Conservation (phyloP, 2,113 vertebrate species). For the Ginglymostoma cirratum region DNA sequence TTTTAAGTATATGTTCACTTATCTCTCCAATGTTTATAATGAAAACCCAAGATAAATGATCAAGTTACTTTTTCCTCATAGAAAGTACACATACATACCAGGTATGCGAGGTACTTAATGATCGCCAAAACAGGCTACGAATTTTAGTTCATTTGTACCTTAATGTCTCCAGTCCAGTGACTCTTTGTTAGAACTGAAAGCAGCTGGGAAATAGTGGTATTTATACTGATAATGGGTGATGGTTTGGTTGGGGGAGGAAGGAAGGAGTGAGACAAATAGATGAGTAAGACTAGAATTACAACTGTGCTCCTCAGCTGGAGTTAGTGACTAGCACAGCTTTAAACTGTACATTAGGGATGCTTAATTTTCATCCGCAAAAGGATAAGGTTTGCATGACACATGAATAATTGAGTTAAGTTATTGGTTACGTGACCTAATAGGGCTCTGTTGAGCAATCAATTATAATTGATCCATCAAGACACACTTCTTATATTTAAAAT, state of each 20-base stretch:
- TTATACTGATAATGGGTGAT: too few species aligned
- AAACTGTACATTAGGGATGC: background rate
- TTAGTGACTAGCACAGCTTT: background rate
- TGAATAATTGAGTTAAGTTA: slow-evolving; percentile 35
- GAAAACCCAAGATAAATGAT: too few species aligned
- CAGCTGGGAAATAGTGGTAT: too few species aligned
- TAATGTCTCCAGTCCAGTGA: too few species aligned
- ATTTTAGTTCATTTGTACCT: background rate
- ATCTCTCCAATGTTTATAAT: too few species aligned
- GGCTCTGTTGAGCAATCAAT: slow-evolving; percentile 18
- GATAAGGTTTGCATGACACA: slow-evolving; percentile 3
- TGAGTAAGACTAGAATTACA: background rate
- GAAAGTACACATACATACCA: too few species aligned
- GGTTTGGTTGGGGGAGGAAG: too few species aligned
- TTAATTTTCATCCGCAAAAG: background rate
- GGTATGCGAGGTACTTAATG: background rate
- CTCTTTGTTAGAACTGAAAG: too few species aligned
- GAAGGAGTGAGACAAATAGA: too few species aligned
- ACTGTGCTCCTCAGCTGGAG: background rate
- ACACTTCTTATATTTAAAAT: slow-evolving; percentile 16
- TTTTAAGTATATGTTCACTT: too few species aligned
- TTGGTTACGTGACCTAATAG: slow-evolving; percentile 31
- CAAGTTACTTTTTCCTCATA: too few species aligned
- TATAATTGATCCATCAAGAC: background rate
- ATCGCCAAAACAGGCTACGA: background rate